Base-by-base conservation (phyloP, 2,113 vertebrate genomes). In the Salvator merianae region DNA sequence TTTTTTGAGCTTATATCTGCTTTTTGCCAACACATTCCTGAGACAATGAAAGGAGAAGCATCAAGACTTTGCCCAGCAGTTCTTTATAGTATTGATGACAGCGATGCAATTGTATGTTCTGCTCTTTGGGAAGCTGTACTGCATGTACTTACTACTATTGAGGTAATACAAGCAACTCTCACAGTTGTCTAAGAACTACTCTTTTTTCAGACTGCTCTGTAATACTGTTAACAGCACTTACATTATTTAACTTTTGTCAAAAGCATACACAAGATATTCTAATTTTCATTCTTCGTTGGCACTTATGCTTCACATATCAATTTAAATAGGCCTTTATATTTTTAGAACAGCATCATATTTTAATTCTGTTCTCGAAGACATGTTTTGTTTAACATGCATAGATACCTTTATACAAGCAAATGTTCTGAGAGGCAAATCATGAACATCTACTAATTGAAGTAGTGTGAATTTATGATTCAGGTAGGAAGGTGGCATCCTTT, bases 111-210 rank as follows among this genome's bases (percentile, higher is more conserved):
- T 13, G 99, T 98, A 73, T 96, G 99, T 88, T 97, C 97, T 0
- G 93, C 97, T 30, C 96, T 99, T 82, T 99, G 98, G 99, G 98
- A 99, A 91, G 97, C 98, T 14, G 97, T 98, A 0, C 97, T 99
- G 55, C 96, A 97, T 28, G 93, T 97, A 12, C 34, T 98, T 47
- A 94, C 97, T 40, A 97, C 95, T 14, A 38, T 99, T 87, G 95
- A 98, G 91, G 99, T 99, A 93, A 91, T 30, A 63, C 70, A 43
- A 71, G 75, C n/a, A n/a, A 91, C 16, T 66, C 59, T 73, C 73
- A 80, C 79, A 79, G 1, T 40, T 59, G 2, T 5, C 53, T 34
- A 4, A 76, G 20, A 10, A 72, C 87, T 22, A 5, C 43, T 78
- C 0, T 76, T 32, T 30, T 74, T 34, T 26, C 68, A 43, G 63